These are phyloP conservation scores for Rhaphigaster nebulosa DNA, from an alignment of 2,888 invertebrate genomes.

Conservation along the genomic window DNA sequence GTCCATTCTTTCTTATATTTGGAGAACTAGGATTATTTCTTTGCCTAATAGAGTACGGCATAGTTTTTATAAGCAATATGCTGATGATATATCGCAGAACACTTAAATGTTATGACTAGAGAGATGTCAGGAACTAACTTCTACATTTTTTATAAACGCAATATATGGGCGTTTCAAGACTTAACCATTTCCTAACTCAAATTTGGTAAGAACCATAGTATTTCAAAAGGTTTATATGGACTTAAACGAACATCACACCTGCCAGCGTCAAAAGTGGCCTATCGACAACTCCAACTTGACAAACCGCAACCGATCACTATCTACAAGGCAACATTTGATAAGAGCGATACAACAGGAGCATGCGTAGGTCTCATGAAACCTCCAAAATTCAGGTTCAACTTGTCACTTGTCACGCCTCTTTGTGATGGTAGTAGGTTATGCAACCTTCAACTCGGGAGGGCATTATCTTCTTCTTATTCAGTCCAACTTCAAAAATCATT, in stretches of 20 bases:
- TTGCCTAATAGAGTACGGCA: constrained; percentile 64
- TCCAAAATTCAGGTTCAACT: neutral
- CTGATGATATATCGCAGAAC: neutral
- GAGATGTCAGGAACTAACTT: neutral
- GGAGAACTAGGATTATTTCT: constrained; percentile 62
- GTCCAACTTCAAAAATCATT: neutral
- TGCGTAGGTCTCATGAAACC: constrained; percentile 36
- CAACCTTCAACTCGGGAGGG: neutral
- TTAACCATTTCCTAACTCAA: neutral
- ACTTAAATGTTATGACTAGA: neutral
- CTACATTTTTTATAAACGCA: neutral
- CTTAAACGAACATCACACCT: neutral
- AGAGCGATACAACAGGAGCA: neutral
- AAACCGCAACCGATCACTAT: neutral
- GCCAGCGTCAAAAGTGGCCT: neutral
- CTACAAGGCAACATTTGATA: neutral
- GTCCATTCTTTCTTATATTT: constrained; percentile 62
- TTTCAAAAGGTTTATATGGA: neutral
- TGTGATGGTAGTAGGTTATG: constrained; percentile 37
- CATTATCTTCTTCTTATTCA: neutral
- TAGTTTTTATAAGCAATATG: neutral
- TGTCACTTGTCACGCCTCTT: constrained; percentile 16
- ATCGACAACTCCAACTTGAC: neutral
- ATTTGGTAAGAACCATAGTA: neutral
- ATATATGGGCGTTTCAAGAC: neutral